Evolutionary conservation across 2,888 invertebrate species (phyloP).

Genomic region (Elgonia sp.): DNA sequence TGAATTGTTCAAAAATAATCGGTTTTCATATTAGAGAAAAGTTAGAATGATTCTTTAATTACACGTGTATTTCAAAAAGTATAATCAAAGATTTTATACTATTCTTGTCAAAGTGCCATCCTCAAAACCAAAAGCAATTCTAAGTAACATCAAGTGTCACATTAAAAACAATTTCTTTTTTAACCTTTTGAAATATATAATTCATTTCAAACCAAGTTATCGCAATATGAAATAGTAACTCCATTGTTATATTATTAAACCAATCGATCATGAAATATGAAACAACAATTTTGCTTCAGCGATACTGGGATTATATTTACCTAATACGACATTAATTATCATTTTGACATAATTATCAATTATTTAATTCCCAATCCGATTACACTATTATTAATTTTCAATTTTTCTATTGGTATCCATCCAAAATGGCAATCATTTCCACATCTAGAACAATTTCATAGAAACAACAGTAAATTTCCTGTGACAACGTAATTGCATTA

Average conservation of each 20-base stretch:
- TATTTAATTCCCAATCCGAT: too few species aligned
- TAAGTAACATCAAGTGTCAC: too few species aligned
- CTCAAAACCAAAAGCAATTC: too few species aligned
- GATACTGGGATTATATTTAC: not conserved
- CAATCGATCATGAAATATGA: not conserved
- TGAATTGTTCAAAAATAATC: too few species aligned
- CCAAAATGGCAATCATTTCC: conserved; percentile 8
- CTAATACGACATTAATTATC: too few species aligned
- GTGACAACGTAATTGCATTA: conserved; percentile 42
- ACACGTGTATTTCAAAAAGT: too few species aligned
- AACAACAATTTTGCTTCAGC: not conserved
- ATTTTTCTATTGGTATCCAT: not conserved
- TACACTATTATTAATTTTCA: not conserved
- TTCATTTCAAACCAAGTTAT: not conserved
- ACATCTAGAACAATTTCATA: not conserved
- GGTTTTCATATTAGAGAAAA: too few species aligned
- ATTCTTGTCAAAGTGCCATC: too few species aligned
- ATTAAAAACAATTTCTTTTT: too few species aligned
- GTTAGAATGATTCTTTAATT: too few species aligned
- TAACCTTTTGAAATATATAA: not conserved
- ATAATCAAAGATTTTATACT: too few species aligned
- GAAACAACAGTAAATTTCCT: conserved; percentile 20
- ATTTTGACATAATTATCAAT: too few species aligned
- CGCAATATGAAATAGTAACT: not conserved
- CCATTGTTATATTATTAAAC: not conserved